Evolutionary conservation across 1,140 invertebrate genomes (phyloP), one percentile per base, ranked within the genome.

Genomic region (Fragariocoptes setiger): DNA sequence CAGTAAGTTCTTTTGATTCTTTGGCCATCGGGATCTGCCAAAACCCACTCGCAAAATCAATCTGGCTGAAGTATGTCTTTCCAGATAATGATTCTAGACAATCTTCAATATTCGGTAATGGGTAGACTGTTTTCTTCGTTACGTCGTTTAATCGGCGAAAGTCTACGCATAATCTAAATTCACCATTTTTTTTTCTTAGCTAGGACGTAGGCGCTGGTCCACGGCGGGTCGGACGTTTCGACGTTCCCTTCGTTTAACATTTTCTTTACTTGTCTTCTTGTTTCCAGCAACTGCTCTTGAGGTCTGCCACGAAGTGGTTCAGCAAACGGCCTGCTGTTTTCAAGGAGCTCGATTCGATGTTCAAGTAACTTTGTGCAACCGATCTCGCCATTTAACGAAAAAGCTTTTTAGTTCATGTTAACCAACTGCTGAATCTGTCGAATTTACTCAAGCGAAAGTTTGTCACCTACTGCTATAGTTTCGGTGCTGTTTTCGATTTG

Each of bases 101-200:
- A n/a, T 62, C 57, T n/a, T n/a, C n/a, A n/a, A 66, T 62, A 3
- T 51, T 37, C 0, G 61, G 63, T 2, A 68, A 42, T 48, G 66
- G 65, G 49, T 58, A 68, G 35, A 45, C 50, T 47, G 67, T 62
- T 39, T 51, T 47, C 0, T 52, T 50, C 0, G 55, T 64, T 0
- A 43, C 49, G 39, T 13, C 4, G n/a, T 66, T 66, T 14, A 67
- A 38, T 16, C 40, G 21, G 19, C 61, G 25, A 46, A 55, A 67
- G 46, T 66, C 61, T 0, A 64, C 44, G 45, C 54, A 62, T 46
- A 63, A 46, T 44, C 56, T 45, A 18, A 51, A 25, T 37, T 51
- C 42, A 31, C 58, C 51, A 52, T 65, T 50, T 39, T 56, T 58
- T 44, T 67, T 68, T n/a, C n/a, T n/a, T 8, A 31, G n/a, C 25